Percentiles rank a stretch among this genome's conserved stretches.
Conservation (phyloP, 2,888 invertebrate species). For the Phymatocera aterrima region DNA sequence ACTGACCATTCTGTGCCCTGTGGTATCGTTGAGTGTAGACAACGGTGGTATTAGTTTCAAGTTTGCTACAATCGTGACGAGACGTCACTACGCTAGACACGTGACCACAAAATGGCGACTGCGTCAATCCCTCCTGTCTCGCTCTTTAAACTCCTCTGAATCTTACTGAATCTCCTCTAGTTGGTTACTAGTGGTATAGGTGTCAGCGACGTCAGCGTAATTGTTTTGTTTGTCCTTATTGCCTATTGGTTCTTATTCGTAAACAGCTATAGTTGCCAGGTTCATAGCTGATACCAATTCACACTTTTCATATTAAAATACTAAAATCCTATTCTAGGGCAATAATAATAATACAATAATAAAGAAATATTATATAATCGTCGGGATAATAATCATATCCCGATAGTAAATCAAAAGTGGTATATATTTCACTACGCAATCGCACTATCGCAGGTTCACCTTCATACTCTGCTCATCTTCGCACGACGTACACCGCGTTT, state of each 20-base stretch:
- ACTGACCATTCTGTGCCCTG: too few species aligned
- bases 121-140: too few species aligned
- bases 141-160: too few species aligned
- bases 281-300: too few species aligned
- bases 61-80: neutral
- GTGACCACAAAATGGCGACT: conserved; percentile 10
- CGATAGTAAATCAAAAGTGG: neutral
- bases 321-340: too few species aligned
- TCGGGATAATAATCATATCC: too few species aligned
- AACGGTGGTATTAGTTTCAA: too few species aligned
- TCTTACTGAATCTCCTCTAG: conserved; percentile 1
- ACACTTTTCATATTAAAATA: too few species aligned
- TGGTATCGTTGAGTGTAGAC: too few species aligned
- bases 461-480: conserved; percentile 16
- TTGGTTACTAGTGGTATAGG: too few species aligned
- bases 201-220: neutral
- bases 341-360: too few species aligned
- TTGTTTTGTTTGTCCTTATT: neutral
- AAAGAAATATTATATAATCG: neutral
- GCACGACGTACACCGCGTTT: neutral
- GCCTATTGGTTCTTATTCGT: neutral
- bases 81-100: neutral
- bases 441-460: too few species aligned
- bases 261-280: neutral
- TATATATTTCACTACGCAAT: conserved; percentile 25